phyloP scores from a whole-genome alignment of 2,113 vertebrate species.

The Nothoprocta pentlandii region DNA sequence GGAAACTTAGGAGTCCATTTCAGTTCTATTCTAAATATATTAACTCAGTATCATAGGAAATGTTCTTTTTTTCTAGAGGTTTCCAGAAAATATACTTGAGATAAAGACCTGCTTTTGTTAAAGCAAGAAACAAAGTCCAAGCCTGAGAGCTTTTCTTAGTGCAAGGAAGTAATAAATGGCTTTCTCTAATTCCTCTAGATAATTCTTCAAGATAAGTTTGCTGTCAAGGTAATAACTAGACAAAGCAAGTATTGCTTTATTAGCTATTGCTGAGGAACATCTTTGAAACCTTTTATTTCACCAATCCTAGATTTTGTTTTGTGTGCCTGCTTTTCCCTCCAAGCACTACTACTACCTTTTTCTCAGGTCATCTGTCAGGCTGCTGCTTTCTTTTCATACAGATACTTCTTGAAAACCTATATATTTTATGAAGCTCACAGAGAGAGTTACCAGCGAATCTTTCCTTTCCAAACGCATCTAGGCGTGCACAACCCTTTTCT shows the following conservation, averaged over 20 bases:
- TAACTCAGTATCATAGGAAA: neutral
- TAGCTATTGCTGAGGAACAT: neutral
- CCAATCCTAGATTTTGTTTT: neutral
- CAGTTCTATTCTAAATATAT: neutral
- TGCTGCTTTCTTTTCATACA: neutral
- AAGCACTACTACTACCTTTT: neutral
- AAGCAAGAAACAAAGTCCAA: neutral
- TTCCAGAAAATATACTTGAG: neutral
- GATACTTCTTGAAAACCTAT: neutral
- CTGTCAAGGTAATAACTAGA: neutral
- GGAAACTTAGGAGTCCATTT: neutral
- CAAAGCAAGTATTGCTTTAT: neutral
- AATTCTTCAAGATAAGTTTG: neutral
- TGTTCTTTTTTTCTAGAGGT: neutral
- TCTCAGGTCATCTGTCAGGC: neutral
- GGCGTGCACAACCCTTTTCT: neutral
- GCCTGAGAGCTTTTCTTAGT: neutral
- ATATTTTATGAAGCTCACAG: neutral
- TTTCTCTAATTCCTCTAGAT: neutral
- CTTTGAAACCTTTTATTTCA: neutral
- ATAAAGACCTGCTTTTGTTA: neutral
- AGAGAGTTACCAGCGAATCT: neutral
- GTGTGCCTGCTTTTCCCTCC: neutral
- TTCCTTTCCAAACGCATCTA: neutral
- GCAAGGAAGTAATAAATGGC: neutral